Evolutionary conservation across 2,888 invertebrate species (phyloP), one percentile per base, ranked within the genome.

Genomic region (Acronicta leporina): DNA sequence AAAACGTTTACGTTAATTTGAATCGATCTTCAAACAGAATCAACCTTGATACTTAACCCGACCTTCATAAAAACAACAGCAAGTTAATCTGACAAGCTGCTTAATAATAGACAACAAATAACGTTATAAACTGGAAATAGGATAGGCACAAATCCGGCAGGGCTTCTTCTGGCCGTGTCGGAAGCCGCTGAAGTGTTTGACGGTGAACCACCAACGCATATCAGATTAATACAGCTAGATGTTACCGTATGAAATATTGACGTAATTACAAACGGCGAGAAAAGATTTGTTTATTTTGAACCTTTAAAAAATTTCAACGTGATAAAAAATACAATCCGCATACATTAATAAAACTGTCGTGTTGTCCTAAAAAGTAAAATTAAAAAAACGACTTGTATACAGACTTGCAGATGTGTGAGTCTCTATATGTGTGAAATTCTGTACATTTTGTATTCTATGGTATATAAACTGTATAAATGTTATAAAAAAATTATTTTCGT

Each of bases 161-260:
- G 87, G 88, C 87, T 87, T 88, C 85, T 49, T 64, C 71, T 77
- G 88, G 80, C 87, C 82, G 74, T 85, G 83, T 77, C 63, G 25
- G 89, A 91, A 91, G 87, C 90, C 89, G 51, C 54, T 54, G 49
- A 86, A 89, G 84, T 87, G 82, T 79, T 71, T 79, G 77, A 81
- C 83, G 80, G 67, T 77, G 69, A 78, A 79, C 77, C 76, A 67
- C 79, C 69, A 73, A 77, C 73, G 73, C 83, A 81, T 85, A 88
- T 86, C 86, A 85, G 85, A 87, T 88, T 88, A 89, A 86, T 85
- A 77, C 59, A 80, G 75, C 72, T 73, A 44, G 47, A 46, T 63
- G 63, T 20, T 25, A 41, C 47, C 46, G 44, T 52, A 20, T 62
- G 27, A 55, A 49, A 48, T 57, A 57, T 38, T 13, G 30, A 57